A percentile compares a stretch with the other conserved stretches of the same genome.
These are phyloP conservation scores for Hemistola chrysoprasaria DNA, from an alignment of 2,888 invertebrate genomes.

Conservation along the genomic window DNA sequence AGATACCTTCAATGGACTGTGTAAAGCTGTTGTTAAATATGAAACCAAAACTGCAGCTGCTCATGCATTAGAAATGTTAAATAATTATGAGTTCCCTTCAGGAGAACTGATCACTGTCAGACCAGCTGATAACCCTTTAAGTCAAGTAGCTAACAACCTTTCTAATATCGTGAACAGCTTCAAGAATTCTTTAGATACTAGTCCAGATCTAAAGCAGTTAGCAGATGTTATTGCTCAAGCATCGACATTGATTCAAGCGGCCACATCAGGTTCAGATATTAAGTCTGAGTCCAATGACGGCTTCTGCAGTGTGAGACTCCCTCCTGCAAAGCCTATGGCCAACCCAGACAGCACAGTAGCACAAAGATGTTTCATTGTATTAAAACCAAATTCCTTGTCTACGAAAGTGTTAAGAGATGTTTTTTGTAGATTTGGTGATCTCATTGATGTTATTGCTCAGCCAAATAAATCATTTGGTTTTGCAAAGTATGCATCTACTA, in stretches of 20 bases:
- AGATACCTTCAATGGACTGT: constrained; percentile 75
- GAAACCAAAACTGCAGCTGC: constrained; percentile 58
- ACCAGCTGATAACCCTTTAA: constrained; percentile 78
- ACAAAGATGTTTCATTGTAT: constrained; percentile 86
- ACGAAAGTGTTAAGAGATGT: constrained; percentile 89
- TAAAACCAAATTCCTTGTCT: constrained; percentile 86
- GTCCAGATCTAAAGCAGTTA: constrained; percentile 83
- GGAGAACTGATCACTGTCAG: constrained; percentile 91
- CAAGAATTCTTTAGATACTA: constrained; percentile 60
- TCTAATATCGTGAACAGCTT: constrained; percentile 63
- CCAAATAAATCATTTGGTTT: constrained; percentile 96
- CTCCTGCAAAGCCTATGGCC: constrained; percentile 86
- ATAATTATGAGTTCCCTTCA: constrained; percentile 96
- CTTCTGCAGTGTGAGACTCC: constrained; percentile 86
- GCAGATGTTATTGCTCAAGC: constrained; percentile 91
- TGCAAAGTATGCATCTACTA: constrained; percentile 91
- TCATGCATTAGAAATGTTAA: constrained; percentile 91
- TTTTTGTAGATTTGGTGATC: constrained; percentile 94
- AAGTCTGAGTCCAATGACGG: constrained; percentile 46
- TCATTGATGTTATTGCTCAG: constrained; percentile 94
- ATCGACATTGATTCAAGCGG: constrained; percentile 87
- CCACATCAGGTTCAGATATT: constrained; percentile 52
- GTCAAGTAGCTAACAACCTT: constrained; percentile 61
- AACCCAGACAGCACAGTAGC: constrained; percentile 83
- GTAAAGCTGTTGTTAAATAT: constrained; percentile 62